Percentiles rank a stretch among this genome's conserved stretches.
phyloP scores from a whole-genome alignment of 2,113 vertebrate genomes.

The Pterocles orientalis region DNA sequence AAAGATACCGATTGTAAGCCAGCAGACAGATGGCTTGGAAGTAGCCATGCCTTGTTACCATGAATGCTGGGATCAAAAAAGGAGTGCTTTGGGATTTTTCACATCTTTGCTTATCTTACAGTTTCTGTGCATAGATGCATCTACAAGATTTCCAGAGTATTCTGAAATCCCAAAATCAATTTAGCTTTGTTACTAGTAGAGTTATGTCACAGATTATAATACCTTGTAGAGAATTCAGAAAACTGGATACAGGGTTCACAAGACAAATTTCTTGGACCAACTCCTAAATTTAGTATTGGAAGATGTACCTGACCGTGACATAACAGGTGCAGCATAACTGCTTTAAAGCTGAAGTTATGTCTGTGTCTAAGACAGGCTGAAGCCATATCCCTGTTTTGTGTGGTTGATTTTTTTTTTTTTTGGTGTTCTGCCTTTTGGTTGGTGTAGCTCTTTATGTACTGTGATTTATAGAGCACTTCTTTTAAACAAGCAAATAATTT shows the following conservation, averaged over 20 bases:
- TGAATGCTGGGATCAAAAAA: not conserved
- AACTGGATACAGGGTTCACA: not conserved
- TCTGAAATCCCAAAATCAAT: not conserved
- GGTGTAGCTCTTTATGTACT: not conserved
- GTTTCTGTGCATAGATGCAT: not conserved
- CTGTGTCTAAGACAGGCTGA: not conserved
- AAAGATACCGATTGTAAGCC: not conserved
- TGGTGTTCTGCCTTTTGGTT: not conserved
- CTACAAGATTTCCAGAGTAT: not conserved
- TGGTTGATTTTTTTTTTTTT: not conserved
- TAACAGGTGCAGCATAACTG: not conserved
- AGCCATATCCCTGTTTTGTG: not conserved
- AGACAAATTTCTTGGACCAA: not conserved
- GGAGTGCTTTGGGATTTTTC: not conserved
- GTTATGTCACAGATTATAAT: not conserved
- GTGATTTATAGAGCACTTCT: not conserved
- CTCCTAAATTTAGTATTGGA: not conserved
- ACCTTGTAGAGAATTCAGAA: not conserved
- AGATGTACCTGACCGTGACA: not conserved
- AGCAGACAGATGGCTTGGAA: not conserved
- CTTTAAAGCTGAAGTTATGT: constrained; percentile 10
- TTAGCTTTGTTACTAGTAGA: not conserved
- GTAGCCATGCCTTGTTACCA: not conserved
- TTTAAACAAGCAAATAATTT: constrained; percentile 24
- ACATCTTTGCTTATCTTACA: not conserved